phyloP scores from a whole-genome alignment of 2,888 invertebrate genomes.

The Heliconius hortense region DNA sequence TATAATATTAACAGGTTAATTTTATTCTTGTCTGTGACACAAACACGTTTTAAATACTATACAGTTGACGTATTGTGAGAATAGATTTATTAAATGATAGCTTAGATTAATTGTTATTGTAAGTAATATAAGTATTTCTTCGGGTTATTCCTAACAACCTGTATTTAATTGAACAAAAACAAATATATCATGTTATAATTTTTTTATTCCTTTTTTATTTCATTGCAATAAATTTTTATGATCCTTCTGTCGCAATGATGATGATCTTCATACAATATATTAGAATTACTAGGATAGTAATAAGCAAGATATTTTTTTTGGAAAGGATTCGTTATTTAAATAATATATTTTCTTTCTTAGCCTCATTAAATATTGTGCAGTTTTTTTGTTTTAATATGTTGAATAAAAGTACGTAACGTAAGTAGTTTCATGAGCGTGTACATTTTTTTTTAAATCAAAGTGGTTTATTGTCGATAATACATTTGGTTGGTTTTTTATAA shows the following conservation, averaged over 20 bases:
- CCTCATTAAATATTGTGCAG: neutral
- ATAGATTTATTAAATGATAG: neutral
- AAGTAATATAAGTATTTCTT: neutral
- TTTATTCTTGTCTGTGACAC: constrained; percentile 30
- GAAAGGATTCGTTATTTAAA: neutral
- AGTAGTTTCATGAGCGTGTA: neutral
- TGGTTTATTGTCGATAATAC: neutral
- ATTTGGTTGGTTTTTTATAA: constrained; percentile 14
- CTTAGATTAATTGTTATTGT: neutral
- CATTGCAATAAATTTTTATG: neutral
- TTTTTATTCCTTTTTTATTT: neutral
- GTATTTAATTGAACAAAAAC: neutral
- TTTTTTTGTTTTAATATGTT: neutral
- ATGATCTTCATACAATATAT: neutral
- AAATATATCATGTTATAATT: neutral
- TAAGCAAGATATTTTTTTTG: neutral
- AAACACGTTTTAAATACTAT: constrained; percentile 22
- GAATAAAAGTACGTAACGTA: neutral
- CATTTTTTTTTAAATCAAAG: neutral
- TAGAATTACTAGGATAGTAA: neutral
- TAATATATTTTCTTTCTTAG: neutral
- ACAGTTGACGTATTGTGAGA: constrained; percentile 12
- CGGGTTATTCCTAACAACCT: neutral
- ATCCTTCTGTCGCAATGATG: neutral
- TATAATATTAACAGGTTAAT: neutral